A percentile compares a stretch with the other conserved stretches of the same genome.
Evolutionary conservation across 2,113 vertebrate species (phyloP).

Genomic region (Myocastor coypus): DNA sequence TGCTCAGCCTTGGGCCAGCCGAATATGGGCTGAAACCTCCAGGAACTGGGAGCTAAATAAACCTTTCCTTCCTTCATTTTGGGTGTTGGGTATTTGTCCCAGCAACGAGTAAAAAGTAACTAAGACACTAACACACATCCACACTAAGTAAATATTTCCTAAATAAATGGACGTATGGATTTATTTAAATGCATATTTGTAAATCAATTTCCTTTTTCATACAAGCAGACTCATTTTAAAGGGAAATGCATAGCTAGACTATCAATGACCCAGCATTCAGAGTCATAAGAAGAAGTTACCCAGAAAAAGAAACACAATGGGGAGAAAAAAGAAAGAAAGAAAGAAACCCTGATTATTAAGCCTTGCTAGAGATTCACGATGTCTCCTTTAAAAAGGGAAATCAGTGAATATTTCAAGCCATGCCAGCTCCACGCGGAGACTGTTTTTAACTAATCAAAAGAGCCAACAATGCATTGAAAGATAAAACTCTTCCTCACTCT

Average conservation of each 20-base stretch:
- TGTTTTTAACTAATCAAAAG: conserved; percentile 68
- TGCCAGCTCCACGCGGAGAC: not conserved
- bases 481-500: conserved; percentile 43
- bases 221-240: conserved; percentile 41
- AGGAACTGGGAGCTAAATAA: too few species aligned
- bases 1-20: too few species aligned
- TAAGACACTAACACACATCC: too few species aligned
- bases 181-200: not conserved
- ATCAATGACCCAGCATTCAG: conserved; percentile 2
- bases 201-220: conserved; percentile 41
- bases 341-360: conserved; percentile 40
- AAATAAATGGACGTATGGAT: conserved; percentile 21
- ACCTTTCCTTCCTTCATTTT: too few species aligned
- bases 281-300: conserved; percentile 8
- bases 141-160: not conserved
- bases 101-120: too few species aligned
- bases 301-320: conserved; percentile 45
- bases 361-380: not conserved
- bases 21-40: too few species aligned
- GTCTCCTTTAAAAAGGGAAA: conserved; percentile 41
- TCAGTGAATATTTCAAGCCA: conserved; percentile 38
- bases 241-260: not conserved
- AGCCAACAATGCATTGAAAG: conserved; percentile 56
- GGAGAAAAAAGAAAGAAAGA: not conserved
- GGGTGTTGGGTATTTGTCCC: too few species aligned